A percentile compares a stretch with the other conserved stretches of the same genome.
Evolutionary conservation across 2,113 vertebrate species (phyloP).

Genomic region (western clawed frog (Xenopus tropicalis)): DNA sequence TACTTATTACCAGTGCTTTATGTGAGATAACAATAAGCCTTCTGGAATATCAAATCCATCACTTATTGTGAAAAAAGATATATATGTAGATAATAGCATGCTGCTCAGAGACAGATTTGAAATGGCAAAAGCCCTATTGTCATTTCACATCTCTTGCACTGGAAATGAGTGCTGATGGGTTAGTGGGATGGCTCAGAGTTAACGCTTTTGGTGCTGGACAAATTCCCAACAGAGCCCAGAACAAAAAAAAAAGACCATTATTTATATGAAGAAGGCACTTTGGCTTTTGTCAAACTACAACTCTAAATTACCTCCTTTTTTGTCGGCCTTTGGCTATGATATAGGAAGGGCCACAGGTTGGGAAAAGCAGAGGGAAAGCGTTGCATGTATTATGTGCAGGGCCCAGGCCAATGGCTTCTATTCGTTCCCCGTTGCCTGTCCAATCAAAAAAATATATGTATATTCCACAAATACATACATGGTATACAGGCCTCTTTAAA

Average conservation of each 20-base stretch:
- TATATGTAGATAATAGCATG: slow-evolving; percentile 4
- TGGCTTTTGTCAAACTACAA: too few species aligned
- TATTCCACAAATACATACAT: too few species aligned
- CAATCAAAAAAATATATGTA: too few species aligned
- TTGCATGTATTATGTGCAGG: too few species aligned
- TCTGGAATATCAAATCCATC: background rate
- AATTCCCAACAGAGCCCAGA: background rate
- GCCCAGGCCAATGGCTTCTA: too few species aligned
- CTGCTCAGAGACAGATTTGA: background rate
- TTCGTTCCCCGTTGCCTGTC: too few species aligned
- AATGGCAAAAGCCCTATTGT: background rate
- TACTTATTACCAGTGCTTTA: background rate
- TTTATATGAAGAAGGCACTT: too few species aligned
- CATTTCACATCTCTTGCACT: background rate
- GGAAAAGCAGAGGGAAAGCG: too few species aligned
- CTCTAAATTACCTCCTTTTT: too few species aligned
- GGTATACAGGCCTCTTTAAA: background rate
- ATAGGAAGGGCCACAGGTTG: too few species aligned
- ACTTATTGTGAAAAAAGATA: background rate
- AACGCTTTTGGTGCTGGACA: background rate
- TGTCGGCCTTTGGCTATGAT: too few species aligned
- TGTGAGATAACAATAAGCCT: background rate
- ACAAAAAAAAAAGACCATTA: too few species aligned
- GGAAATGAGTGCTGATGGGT: background rate
- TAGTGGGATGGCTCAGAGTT: background rate